Percentiles rank a stretch among this genome's conserved stretches.
These are phyloP conservation scores for Cyanoliseus patagonus DNA, from an alignment of 2,113 vertebrate genomes.

Conservation along the genomic window DNA sequence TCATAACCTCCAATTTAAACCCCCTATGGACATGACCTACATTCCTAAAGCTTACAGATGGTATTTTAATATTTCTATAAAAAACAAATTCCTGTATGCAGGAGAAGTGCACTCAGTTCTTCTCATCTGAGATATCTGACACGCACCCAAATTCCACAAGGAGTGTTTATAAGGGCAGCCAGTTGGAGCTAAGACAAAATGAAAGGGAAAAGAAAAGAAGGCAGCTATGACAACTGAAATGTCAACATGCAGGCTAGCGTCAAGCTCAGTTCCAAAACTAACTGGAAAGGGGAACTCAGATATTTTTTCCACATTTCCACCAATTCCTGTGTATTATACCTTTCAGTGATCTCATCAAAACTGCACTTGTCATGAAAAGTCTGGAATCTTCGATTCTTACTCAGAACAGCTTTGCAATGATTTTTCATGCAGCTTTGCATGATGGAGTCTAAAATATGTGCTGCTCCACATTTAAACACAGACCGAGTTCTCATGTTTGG, in stretches of 20 bases:
- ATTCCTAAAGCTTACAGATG: conserved; percentile 48
- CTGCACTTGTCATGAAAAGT: neutral
- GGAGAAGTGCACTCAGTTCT: neutral
- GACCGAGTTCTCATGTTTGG: conserved; percentile 33
- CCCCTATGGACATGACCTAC: conserved; percentile 39
- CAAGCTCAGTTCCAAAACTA: conserved; percentile 37
- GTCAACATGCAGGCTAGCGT: conserved; percentile 50
- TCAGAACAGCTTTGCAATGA: neutral
- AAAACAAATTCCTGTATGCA: neutral
- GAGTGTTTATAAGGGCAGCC: conserved; percentile 49
- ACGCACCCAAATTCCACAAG: conserved; percentile 14
- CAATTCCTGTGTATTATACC: neutral
- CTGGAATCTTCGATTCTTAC: neutral
- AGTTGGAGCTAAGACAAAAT: conserved; percentile 45
- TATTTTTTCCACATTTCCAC: neutral
- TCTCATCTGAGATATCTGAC: conserved; percentile 11
- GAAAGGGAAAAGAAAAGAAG: conserved; percentile 12
- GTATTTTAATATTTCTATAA: conserved; percentile 55
- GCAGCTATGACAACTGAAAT: conserved; percentile 37
- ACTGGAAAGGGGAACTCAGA: neutral
- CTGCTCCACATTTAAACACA: conserved; percentile 1
- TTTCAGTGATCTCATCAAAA: neutral
- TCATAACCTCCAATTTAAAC: conserved; percentile 43
- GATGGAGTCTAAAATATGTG: neutral
- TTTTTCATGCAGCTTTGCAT: neutral